These are phyloP conservation scores for Cheilosia vulpina DNA, from an alignment of 2,888 invertebrate species.

Conservation along the genomic window DNA sequence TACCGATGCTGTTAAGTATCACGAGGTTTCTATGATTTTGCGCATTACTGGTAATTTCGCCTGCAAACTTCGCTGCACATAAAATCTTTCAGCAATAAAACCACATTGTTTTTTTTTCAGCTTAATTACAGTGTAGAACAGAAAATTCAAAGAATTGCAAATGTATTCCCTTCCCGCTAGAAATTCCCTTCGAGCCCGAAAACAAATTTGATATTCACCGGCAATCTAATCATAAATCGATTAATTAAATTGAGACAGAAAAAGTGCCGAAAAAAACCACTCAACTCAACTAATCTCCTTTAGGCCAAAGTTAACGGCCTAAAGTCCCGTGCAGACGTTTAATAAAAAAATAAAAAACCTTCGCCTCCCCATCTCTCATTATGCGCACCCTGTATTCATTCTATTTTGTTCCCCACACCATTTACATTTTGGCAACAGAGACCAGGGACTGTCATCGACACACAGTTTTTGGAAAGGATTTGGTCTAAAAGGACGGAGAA, in stretches of 20 bases:
- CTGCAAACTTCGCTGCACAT: too few relatives aligned
- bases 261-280: not conserved
- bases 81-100: not conserved
- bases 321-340: slow-evolving; percentile 14
- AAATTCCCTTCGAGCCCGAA: not conserved
- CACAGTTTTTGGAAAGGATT: slow-evolving; percentile 21
- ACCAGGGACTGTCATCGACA: not conserved
- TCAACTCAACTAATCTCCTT: slow-evolving; percentile 19
- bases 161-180: not conserved
- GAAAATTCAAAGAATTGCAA: not conserved
- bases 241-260: slow-evolving; percentile 37
- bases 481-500: not conserved
- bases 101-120: not conserved
- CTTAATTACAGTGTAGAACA: slow-evolving; percentile 32
- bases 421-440: not conserved
- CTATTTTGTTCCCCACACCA: not conserved
- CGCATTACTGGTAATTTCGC: too few relatives aligned
- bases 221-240: slow-evolving; percentile 37
- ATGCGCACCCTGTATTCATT: slow-evolving; percentile 1
- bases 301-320: slow-evolving; percentile 15
- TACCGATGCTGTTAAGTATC: too few relatives aligned
- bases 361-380: not conserved
- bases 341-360: slow-evolving; percentile 11
- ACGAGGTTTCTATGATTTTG: too few relatives aligned
- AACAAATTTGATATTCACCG: slow-evolving; percentile 27